Base-by-base conservation (phyloP, 2,797 vertebrate genomes). In the Chrosomus eos region DNA sequence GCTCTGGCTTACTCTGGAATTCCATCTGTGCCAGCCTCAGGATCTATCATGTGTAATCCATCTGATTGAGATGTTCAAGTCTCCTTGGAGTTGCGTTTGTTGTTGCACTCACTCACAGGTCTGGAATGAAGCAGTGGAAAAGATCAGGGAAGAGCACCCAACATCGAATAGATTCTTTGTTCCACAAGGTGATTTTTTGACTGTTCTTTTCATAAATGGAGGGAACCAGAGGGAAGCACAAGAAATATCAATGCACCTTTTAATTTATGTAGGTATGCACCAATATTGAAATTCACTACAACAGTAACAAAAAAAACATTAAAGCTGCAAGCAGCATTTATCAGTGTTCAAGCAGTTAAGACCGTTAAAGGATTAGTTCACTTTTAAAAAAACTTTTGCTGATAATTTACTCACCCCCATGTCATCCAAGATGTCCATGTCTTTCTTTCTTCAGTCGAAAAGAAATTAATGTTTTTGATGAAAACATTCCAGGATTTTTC, bases 1-100 rank as follows among this genome's bases (percentile, higher is more conserved):
- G 19, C 13, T 80, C 43, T 6, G 28, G 23, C 11, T 70, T 71
- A 13, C n/a, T 28, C 60, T 19, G n/a, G 9, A 45, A 33, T 7
- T 72, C 18, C 18, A 23, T 53, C 33, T 81, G 51, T 81, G 28
- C 36, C 38, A 48, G n/a, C 70, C 70, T 83, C 43, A 28, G 21
- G 31, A 75, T 51, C 81, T 23, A 83, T 83, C 71, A 75, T n/a
- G 33, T 74, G 21, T 51, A 74, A 75, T 83, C n/a, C 60, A 66
- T 6, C 71, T 26, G 70, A 82, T 73, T 62, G 60, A 75, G 81
- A 51, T 83, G 58, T 75, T 82, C 3, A 75, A 66, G 16, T 53
- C 71, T 67, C 81, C 6, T 66, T 66, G 23, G 71, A 53, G 58
- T 23, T 82, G 13, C 6, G n/a, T 48, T 74, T 74, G 21, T 45